These are phyloP conservation scores for Hepsetus odoe DNA, from an alignment of 2,113 vertebrate genomes.

Conservation along the genomic window DNA sequence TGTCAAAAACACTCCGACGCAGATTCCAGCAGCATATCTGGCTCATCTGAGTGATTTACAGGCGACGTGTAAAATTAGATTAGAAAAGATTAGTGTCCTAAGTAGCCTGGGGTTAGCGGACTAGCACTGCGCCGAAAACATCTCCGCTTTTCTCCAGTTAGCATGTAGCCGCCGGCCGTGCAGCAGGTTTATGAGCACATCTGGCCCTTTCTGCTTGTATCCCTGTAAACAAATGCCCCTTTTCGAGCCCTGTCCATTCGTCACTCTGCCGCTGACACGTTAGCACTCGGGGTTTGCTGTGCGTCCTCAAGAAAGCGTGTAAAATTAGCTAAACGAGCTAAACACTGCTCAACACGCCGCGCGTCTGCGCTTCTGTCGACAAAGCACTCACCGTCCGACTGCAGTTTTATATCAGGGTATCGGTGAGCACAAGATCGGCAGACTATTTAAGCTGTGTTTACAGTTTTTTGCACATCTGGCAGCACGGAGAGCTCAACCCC, in stretches of 20 bases:
- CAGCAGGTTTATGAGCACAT: constrained; percentile 35
- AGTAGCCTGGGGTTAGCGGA: too few relatives aligned
- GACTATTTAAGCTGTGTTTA: constrained; percentile 12
- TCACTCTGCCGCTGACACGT: neutral
- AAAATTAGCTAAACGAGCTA: constrained; percentile 49
- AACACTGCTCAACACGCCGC: neutral
- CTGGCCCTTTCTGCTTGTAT: neutral
- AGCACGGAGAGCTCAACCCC: constrained; percentile 63
- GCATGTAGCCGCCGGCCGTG: constrained; percentile 33
- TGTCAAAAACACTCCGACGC: too few relatives aligned
- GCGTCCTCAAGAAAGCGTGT: neutral
- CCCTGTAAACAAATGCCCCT: neutral
- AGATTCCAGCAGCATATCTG: too few relatives aligned
- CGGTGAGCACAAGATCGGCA: constrained; percentile 20
- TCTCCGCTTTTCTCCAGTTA: neutral
- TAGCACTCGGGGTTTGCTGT: neutral
- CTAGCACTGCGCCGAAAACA: neutral
- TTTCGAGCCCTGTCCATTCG: neutral
- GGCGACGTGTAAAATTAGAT: too few relatives aligned
- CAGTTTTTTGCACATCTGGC: constrained; percentile 53
- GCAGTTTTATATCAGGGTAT: constrained; percentile 57
- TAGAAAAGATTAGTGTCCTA: too few relatives aligned
- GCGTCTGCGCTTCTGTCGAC: neutral
- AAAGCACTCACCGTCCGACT: constrained; percentile 66
- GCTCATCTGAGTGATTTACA: too few relatives aligned